A percentile compares a stretch with the other conserved stretches of the same genome.
Conservation (phyloP, 2,888 invertebrate species). For the Drosophila lutescens region DNA sequence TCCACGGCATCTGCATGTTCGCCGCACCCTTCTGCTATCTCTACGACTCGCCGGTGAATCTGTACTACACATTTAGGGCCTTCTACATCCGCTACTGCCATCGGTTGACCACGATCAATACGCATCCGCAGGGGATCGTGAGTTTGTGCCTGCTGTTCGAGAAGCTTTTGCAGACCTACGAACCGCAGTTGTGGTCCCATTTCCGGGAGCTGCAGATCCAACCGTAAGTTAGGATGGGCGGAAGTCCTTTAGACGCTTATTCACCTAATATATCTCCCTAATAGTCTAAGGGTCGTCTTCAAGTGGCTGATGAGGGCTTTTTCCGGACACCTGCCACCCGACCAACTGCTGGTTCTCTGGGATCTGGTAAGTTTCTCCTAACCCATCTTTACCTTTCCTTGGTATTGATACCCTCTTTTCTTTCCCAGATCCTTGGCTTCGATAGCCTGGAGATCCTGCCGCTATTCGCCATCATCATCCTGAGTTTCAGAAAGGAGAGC, state of each 20-base stretch:
- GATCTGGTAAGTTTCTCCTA: conserved; percentile 87
- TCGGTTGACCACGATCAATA: conserved; percentile 95
- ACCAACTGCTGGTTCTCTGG: conserved; percentile 96
- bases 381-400: background rate
- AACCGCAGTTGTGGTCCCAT: conserved; percentile 95
- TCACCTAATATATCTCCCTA: background rate
- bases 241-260: too few species aligned
- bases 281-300: conserved; percentile 94
- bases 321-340: conserved; percentile 96
- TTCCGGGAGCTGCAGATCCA: conserved; percentile 94
- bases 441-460: conserved; percentile 96
- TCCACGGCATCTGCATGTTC: conserved; percentile 99
- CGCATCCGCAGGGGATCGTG: conserved; percentile 95
- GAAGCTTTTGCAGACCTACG: conserved; percentile 94
- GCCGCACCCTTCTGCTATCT: conserved; percentile 98
- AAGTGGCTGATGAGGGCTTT: conserved; percentile 99
- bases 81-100: conserved; percentile 97
- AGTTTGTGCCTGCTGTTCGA: conserved; percentile 95
- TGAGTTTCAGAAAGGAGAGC: conserved; percentile 94
- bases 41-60: conserved; percentile 93
- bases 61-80: conserved; percentile 95
- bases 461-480: conserved; percentile 92
- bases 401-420: background rate
- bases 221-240: conserved; percentile 89
- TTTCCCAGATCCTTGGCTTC: conserved; percentile 89